Percentiles rank a stretch among this genome's conserved stretches.
phyloP scores from a whole-genome alignment of 1,140 invertebrate genomes.

The Bombus huntii region DNA sequence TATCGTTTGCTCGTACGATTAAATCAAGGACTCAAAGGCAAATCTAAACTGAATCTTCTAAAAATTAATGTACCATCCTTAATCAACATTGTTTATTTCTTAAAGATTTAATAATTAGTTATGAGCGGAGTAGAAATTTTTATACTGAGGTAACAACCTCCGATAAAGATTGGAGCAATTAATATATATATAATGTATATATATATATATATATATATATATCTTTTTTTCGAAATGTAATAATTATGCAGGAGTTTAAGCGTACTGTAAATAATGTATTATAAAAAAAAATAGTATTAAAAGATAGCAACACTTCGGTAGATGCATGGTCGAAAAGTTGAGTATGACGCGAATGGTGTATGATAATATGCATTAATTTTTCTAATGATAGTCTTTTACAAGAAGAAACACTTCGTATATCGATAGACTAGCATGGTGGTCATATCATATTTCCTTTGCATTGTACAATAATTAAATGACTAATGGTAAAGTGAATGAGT shows the following conservation, averaged over 20 bases:
- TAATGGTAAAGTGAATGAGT: slow-evolving; percentile 5
- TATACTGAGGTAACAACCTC: slow-evolving; percentile 61
- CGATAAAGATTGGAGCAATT: slow-evolving; percentile 66
- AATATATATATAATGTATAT: slow-evolving; percentile 19
- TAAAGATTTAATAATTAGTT: slow-evolving; percentile 48
- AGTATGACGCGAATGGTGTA: not conserved
- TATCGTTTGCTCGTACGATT: slow-evolving; percentile 29
- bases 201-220: not conserved
- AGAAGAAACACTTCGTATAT: slow-evolving; percentile 26
- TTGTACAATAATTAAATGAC: slow-evolving; percentile 7
- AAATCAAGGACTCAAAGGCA: slow-evolving; percentile 39
- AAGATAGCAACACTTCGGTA: slow-evolving; percentile 52
- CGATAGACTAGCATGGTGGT: slow-evolving; percentile 13
- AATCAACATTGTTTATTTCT: slow-evolving; percentile 61
- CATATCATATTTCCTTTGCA: not conserved
- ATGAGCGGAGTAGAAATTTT: slow-evolving; percentile 47
- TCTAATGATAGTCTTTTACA: slow-evolving; percentile 2
- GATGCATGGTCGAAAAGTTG: slow-evolving; percentile 43
- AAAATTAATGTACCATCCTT: slow-evolving; percentile 54
- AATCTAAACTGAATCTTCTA: slow-evolving; percentile 44
- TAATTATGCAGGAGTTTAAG: slow-evolving; percentile 35
- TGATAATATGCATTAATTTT: slow-evolving; percentile 22
- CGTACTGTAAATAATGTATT: slow-evolving; percentile 38
- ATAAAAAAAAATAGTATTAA: slow-evolving; percentile 30
- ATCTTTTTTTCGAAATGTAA: slow-evolving; percentile 17